Percentiles rank a stretch among this genome's conserved stretches.
These are phyloP conservation scores for Harmothoe impar DNA, from an alignment of 2,888 invertebrate genomes.

Conservation along the genomic window DNA sequence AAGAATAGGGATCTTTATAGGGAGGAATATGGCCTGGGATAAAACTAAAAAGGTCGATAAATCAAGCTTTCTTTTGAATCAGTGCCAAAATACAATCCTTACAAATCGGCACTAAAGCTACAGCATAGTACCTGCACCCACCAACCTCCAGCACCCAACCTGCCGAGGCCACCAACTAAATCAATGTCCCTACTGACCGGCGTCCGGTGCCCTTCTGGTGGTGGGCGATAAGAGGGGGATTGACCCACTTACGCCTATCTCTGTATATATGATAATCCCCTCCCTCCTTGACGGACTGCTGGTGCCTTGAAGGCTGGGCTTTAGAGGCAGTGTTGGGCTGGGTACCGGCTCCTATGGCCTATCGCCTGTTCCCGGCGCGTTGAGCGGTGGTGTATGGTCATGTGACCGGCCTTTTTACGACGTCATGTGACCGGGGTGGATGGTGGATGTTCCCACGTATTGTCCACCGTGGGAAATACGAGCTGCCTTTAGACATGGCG, in stretches of 20 bases:
- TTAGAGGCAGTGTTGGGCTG: background rate
- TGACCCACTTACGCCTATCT: constrained; percentile 51
- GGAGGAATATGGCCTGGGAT: no score
- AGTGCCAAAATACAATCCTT: no score
- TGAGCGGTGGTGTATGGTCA: background rate
- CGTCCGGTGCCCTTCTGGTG: background rate
- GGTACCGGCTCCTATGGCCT: background rate
- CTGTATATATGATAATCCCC: constrained; percentile 26
- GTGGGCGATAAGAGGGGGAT: constrained; percentile 2
- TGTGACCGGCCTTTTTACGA: constrained; percentile 1
- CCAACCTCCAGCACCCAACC: no score
- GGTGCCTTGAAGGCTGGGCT: background rate
- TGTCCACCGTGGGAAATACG: no score
- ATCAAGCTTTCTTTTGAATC: no score
- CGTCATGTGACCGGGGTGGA: background rate
- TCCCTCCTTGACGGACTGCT: background rate
- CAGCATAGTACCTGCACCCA: no score
- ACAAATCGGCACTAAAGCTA: no score
- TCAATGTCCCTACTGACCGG: background rate
- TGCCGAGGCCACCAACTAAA: background rate
- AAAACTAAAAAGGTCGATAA: no score
- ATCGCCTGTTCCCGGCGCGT: constrained; percentile 29
- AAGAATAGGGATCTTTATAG: no score
- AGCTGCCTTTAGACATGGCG: no score
- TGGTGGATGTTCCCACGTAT: background rate